A percentile compares a stretch with the other conserved stretches of the same genome.
These are phyloP conservation scores for Lomographa bimaculata DNA, from an alignment of 2,888 invertebrate genomes.

Conservation along the genomic window DNA sequence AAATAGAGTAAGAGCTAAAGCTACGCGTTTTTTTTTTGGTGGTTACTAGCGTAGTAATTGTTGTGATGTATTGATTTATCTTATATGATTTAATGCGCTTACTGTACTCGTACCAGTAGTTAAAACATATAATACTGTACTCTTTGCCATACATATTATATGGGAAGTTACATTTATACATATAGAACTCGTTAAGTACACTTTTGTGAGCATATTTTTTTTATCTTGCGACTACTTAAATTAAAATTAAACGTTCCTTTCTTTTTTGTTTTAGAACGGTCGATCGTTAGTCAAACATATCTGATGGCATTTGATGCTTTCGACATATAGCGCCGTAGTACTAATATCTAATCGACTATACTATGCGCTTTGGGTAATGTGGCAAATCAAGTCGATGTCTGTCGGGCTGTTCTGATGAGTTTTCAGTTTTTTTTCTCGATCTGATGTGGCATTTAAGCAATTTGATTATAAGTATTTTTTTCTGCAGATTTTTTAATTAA, in stretches of 20 bases:
- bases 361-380: conserved; percentile 5
- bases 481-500: too few species aligned
- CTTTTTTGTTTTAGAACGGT: conserved; percentile 26
- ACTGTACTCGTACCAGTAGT: conserved; percentile 45
- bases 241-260: conserved; percentile 45
- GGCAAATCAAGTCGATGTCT: too few species aligned
- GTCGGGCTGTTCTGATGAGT: too few species aligned
- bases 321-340: conserved; percentile 11
- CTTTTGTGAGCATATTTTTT: conserved; percentile 50
- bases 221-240: conserved; percentile 36
- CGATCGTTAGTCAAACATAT: conserved; percentile 54
- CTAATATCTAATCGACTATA: conserved; percentile 1
- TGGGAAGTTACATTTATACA: conserved; percentile 54
- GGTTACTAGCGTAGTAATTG: conserved; percentile 56
- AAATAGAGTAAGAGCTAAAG: conserved; percentile 61
- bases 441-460: too few species aligned
- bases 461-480: too few species aligned
- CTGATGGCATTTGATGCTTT: conserved; percentile 38
- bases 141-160: conserved; percentile 52
- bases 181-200: conserved; percentile 53
- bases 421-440: too few species aligned
- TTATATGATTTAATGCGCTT: conserved; percentile 45
- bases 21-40: conserved; percentile 59
- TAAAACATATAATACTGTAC: conserved; percentile 45
- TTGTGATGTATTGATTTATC: conserved; percentile 61